Evolutionary conservation across 2,888 invertebrate species (phyloP).

Genomic region (Clivina fossor): DNA sequence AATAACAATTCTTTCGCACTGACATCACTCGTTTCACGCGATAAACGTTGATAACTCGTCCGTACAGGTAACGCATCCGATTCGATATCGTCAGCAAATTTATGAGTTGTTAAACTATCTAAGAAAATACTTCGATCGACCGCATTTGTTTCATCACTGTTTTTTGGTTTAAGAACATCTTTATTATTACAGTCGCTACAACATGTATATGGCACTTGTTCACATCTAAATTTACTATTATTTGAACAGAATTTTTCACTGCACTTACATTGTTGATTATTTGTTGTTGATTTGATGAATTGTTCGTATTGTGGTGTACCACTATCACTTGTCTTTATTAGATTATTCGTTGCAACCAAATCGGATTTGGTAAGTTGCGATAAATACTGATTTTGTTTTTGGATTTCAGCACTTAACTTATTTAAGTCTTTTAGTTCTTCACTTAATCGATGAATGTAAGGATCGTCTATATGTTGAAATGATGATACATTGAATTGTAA

Average conservation of each 20-base stretch:
- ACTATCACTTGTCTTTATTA: slow-evolving; percentile 50
- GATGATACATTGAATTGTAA: slow-evolving; percentile 55
- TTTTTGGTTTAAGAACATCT: slow-evolving; percentile 10
- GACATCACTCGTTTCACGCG: slow-evolving; percentile 64
- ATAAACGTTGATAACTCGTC: slow-evolving; percentile 50
- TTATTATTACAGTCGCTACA: too few relatives aligned
- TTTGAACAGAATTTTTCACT: slow-evolving; percentile 35
- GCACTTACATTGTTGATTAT: slow-evolving; percentile 51
- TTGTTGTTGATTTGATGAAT: slow-evolving; percentile 56
- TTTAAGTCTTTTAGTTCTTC: slow-evolving; percentile 61
- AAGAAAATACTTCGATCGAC: slow-evolving; percentile 12
- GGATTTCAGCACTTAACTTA: slow-evolving; percentile 60
- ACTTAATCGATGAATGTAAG: slow-evolving; percentile 61
- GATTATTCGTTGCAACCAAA: slow-evolving; percentile 50
- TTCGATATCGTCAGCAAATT: not conserved
- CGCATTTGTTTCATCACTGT: slow-evolving; percentile 2
- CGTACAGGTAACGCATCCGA: not conserved
- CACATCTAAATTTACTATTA: slow-evolving; percentile 30
- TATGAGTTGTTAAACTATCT: slow-evolving; percentile 9
- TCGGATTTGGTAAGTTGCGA: slow-evolving; percentile 58
- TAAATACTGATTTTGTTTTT: slow-evolving; percentile 62
- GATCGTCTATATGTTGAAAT: slow-evolving; percentile 62
- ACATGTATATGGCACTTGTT: slow-evolving; percentile 30
- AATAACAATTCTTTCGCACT: slow-evolving; percentile 61
- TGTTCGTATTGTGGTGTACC: slow-evolving; percentile 51